These are phyloP conservation scores for Tortrix viridana DNA, from an alignment of 2,888 invertebrate species.

Conservation along the genomic window DNA sequence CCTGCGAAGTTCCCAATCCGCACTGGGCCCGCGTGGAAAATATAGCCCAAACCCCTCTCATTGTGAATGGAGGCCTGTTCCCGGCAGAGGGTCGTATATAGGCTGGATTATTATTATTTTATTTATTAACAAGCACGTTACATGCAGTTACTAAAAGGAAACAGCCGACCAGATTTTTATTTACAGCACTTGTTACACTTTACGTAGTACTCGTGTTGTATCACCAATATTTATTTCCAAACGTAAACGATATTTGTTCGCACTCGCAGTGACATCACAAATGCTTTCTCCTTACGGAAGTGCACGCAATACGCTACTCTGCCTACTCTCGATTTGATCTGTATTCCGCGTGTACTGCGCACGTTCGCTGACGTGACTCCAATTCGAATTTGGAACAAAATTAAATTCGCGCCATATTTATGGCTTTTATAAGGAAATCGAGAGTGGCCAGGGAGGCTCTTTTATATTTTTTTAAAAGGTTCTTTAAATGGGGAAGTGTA, in stretches of 20 bases:
- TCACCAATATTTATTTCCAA: background rate
- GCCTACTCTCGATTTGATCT: slow-evolving; percentile 56
- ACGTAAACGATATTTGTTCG: slow-evolving; percentile 21
- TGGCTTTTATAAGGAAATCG: slow-evolving; percentile 72
- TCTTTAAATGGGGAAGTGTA: slow-evolving; percentile 9
- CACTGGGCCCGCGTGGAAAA: too few species aligned
- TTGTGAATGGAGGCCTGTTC: too few species aligned
- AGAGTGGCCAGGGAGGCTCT: slow-evolving; percentile 56
- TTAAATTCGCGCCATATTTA: slow-evolving; percentile 80
- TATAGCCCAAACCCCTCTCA: too few species aligned
- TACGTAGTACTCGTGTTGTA: too few species aligned
- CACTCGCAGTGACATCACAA: slow-evolving; percentile 29
- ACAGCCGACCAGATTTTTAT: too few species aligned
- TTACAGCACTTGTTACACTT: too few species aligned
- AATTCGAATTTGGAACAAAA: slow-evolving; percentile 78
- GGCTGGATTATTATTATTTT: too few species aligned
- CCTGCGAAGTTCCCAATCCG: too few species aligned
- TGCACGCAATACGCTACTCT: slow-evolving; percentile 47
- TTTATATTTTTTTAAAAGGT: slow-evolving; percentile 41
- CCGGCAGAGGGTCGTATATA: too few species aligned
- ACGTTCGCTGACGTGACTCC: slow-evolving; percentile 78
- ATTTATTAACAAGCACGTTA: too few species aligned
- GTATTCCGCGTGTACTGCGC: slow-evolving; percentile 65
- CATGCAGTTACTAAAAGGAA: too few species aligned
- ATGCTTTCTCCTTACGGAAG: slow-evolving; percentile 35